Evolutionary conservation across 2,797 vertebrate genomes (phyloP).

Genomic region (Knipowitschia caucasica): DNA sequence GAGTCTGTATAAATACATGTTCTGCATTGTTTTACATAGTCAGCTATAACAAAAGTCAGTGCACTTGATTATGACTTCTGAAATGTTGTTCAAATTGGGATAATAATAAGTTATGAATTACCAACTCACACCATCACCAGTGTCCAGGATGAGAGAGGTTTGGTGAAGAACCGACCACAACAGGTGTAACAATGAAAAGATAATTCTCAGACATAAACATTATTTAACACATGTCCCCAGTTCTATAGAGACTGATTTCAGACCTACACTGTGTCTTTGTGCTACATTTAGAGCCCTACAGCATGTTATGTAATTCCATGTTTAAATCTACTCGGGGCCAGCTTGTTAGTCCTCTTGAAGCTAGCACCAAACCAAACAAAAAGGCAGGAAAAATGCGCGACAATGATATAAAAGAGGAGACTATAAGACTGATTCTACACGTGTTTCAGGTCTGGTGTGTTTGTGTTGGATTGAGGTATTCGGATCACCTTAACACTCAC

Average conservation of each 20-base stretch:
- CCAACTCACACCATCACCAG: too few relatives aligned
- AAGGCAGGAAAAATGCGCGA: constrained; percentile 20
- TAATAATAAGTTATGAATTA: too few relatives aligned
- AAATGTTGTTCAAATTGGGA: too few relatives aligned
- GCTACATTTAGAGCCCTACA: not conserved
- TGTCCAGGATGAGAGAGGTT: too few relatives aligned
- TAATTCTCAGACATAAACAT: not conserved
- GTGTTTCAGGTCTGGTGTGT: not conserved
- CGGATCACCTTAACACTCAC: constrained; percentile 35
- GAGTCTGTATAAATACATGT: too few relatives aligned
- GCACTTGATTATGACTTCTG: too few relatives aligned
- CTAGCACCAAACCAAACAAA: constrained; percentile 42
- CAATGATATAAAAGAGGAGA: not conserved
- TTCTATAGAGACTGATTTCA: not conserved
- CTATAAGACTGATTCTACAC: accelerated
- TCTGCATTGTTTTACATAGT: too few relatives aligned
- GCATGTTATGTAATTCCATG: constrained; percentile 20
- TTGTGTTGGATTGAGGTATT: not conserved
- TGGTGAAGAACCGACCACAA: too few relatives aligned
- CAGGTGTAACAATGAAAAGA: constrained; percentile 15
- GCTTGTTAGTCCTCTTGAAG: constrained; percentile 21
- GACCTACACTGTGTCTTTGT: not conserved
- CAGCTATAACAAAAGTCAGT: too few relatives aligned
- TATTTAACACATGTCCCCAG: not conserved
- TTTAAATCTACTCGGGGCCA: constrained; percentile 19